These are phyloP conservation scores for Clarias pachynema DNA, from an alignment of 2,797 vertebrate genomes.

Conservation along the genomic window DNA sequence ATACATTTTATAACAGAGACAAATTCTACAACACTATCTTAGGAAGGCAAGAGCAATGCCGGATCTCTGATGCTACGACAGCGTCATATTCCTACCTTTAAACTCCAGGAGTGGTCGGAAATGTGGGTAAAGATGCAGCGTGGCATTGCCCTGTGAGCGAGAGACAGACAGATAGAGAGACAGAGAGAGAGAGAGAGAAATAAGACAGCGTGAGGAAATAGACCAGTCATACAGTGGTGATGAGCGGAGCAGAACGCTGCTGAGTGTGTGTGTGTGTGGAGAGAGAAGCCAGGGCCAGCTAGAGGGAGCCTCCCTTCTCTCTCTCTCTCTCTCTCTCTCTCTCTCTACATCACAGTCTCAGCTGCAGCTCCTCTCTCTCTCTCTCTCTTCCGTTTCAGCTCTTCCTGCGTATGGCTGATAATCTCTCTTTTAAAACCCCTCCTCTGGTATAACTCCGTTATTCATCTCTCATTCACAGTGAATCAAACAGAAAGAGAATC, in stretches of 20 bases:
- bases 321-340: constrained; percentile 35
- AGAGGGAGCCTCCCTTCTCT: constrained; percentile 50
- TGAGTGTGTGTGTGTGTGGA: neutral
- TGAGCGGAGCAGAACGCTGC: neutral
- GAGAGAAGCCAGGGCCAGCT: constrained; percentile 46
- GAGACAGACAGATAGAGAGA: constrained; percentile 43
- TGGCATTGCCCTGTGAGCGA: constrained; percentile 77
- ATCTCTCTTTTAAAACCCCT: constrained; percentile 63
- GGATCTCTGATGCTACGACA: neutral
- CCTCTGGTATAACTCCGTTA: constrained; percentile 67
- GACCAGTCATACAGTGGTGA: constrained; percentile 9
- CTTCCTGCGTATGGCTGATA: constrained; percentile 60
- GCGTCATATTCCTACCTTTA: constrained; percentile 73
- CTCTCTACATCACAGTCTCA: constrained; percentile 45
- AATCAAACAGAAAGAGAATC: constrained; percentile 34
- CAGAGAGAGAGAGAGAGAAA: constrained; percentile 36
- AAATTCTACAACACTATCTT: neutral
- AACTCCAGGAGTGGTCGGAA: constrained; percentile 79
- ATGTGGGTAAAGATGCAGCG: constrained; percentile 82
- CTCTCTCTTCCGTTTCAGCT: constrained; percentile 48
- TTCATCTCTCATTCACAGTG: constrained; percentile 64
- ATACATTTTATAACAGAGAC: neutral
- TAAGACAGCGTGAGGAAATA: constrained; percentile 34
- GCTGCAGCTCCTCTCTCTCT: constrained; percentile 57
- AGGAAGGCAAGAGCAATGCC: neutral